Evolutionary conservation across 2,888 invertebrate species (phyloP), one percentile per base, ranked within the genome.

Genomic region (Microctonus hyperodae): DNA sequence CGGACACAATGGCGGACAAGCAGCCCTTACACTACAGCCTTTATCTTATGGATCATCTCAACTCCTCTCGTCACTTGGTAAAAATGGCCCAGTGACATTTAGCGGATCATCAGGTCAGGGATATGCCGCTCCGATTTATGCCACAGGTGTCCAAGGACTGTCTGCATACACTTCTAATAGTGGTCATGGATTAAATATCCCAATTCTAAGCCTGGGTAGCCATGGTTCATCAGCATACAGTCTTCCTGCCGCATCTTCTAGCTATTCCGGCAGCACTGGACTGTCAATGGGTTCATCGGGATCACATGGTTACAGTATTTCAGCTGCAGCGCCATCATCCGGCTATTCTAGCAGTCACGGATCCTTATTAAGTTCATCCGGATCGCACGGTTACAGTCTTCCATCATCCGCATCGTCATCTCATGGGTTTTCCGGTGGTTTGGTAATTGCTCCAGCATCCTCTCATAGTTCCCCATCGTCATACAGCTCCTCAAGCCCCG

Each of bases 51-150:
- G 68, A 0, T 62, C 69, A n/a, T 53, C 67, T 0, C 73, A 72
- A 2, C 57, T 78, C 2, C 73, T 81, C 56, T 23, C 68, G 0
- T 65, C 76, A 0, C 71, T 72, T 50, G 67, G 72, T 11, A 83
- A 82, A 60, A 81, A 73, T 0, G 83, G 83, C 7, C 83, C 83
- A 0, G 80, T 84, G 3, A 83, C 82, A 0, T 83, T 84, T 25
- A 76, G 72, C 3, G 75, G 78, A 16, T 35, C 48, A 0, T 35
- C 65, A 9, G 11, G 7, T 58, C 70, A 53, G 31, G 25, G 66
- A 6, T 76, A 75, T 37, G 59, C 72, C 0, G 64, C 72, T 0
- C 78, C 78, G 0, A 22, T 71, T 5, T 81, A 81, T 65, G 73
- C 77, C 0, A 64, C 76, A 0, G 75, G 74, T 0, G 65, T 71